Percentiles rank a stretch among this genome's conserved stretches.
These are phyloP conservation scores for Hycleus phaleratus DNA, from an alignment of 1,140 invertebrate species.

Conservation along the genomic window DNA sequence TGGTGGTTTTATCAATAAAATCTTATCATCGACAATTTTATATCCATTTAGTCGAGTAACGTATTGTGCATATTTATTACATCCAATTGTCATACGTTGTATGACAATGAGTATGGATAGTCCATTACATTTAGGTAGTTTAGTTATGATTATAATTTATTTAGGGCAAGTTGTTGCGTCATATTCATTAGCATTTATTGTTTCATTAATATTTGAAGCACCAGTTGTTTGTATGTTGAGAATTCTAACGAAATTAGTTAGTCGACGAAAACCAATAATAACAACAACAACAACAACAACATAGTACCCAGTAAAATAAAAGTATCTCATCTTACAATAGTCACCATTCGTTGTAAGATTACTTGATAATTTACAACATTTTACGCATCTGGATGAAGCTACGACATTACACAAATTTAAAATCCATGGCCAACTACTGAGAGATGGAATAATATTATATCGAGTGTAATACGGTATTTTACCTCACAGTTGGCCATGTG, in stretches of 20 bases:
- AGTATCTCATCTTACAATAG: too few species aligned
- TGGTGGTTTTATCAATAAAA: slow-evolving; percentile 64
- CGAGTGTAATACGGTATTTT: too few species aligned
- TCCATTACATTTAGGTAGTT: slow-evolving; percentile 68
- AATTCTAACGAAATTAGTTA: slow-evolving; percentile 50
- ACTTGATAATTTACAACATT: too few species aligned
- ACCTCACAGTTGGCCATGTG: too few species aligned
- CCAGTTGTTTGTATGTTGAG: slow-evolving; percentile 79
- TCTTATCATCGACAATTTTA: slow-evolving; percentile 66
- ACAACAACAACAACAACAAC: neutral
- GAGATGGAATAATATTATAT: too few species aligned
- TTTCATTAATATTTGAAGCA: slow-evolving; percentile 74
- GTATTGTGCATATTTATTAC: slow-evolving; percentile 75
- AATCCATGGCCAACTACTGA: too few species aligned
- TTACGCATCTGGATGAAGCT: too few species aligned
- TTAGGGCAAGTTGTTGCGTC: slow-evolving; percentile 69
- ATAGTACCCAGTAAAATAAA: too few species aligned
- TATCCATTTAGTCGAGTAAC: slow-evolving; percentile 79
- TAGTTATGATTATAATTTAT: slow-evolving; percentile 68
- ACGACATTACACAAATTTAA: too few species aligned
- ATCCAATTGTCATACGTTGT: slow-evolving; percentile 68
- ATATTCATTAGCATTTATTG: slow-evolving; percentile 65
- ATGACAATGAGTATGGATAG: slow-evolving; percentile 70
- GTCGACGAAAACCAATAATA: neutral
- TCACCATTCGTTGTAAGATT: too few species aligned